These are phyloP conservation scores for Oreohelix idahoensis DNA, from an alignment of 1,140 invertebrate genomes.

Conservation along the genomic window DNA sequence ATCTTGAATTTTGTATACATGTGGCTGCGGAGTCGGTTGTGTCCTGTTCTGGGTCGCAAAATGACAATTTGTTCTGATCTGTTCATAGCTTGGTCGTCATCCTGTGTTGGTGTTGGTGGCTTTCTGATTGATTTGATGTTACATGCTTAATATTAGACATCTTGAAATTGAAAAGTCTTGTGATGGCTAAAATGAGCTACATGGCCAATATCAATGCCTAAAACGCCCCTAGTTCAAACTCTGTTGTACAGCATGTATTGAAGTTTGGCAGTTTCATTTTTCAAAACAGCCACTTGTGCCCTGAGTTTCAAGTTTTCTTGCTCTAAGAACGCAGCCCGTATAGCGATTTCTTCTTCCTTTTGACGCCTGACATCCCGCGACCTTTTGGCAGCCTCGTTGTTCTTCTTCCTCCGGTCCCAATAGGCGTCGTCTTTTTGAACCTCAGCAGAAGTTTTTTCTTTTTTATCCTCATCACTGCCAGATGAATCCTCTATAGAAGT, in stretches of 20 bases:
- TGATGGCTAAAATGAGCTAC: too few species aligned
- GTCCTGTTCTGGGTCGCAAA: too few species aligned
- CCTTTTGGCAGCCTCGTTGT: slow-evolving; percentile 73
- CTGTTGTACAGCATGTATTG: not conserved
- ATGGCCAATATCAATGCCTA: too few species aligned
- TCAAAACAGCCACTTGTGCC: slow-evolving; percentile 67
- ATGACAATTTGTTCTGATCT: too few species aligned
- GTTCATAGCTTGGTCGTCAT: too few species aligned
- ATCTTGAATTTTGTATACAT: too few species aligned
- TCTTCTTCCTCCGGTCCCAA: slow-evolving; percentile 72
- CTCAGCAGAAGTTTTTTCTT: not conserved
- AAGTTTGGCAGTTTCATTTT: slow-evolving; percentile 56
- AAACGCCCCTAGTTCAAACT: too few species aligned
- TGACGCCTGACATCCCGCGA: slow-evolving; percentile 69
- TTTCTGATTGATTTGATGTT: too few species aligned
- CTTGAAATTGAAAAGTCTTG: too few species aligned
- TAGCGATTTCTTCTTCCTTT: slow-evolving; percentile 82
- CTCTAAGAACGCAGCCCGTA: slow-evolving; percentile 69
- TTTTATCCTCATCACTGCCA: slow-evolving; percentile 27
- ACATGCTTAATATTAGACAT: too few species aligned
- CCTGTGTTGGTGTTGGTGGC: too few species aligned
- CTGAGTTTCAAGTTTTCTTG: slow-evolving; percentile 71
- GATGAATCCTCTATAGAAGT: not conserved
- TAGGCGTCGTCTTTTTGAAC: slow-evolving; percentile 70
- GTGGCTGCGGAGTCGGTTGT: too few species aligned